A percentile compares a stretch with the other conserved stretches of the same genome.
Evolutionary conservation across 1,140 invertebrate genomes (phyloP).

Genomic region (Drosophila paulistorum): DNA sequence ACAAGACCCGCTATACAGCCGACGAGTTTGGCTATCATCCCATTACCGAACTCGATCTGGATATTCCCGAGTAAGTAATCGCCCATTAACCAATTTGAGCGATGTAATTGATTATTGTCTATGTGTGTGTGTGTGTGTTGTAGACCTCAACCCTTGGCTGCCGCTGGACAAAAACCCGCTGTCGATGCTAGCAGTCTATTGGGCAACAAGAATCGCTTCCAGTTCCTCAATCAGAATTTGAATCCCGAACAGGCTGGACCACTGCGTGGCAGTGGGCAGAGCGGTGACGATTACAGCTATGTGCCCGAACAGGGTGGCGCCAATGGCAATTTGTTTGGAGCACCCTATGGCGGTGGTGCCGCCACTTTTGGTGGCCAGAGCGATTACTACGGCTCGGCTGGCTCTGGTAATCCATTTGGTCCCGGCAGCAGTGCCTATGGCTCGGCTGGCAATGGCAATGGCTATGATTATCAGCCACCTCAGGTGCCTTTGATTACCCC

Average conservation of each 20-base stretch:
- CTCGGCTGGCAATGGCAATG: slow-evolving; percentile 44
- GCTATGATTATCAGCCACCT: slow-evolving; percentile 66
- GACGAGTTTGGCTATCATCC: slow-evolving; percentile 82
- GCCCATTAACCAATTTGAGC: not conserved
- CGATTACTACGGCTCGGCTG: slow-evolving; percentile 19
- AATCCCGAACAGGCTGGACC: slow-evolving; percentile 60
- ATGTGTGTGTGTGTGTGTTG: not conserved
- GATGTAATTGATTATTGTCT: not conserved
- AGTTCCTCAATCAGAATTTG: slow-evolving; percentile 75
- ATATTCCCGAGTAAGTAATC: slow-evolving; percentile 77
- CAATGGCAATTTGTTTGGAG: slow-evolving; percentile 31
- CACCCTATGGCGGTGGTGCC: slow-evolving; percentile 27
- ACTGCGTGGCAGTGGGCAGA: slow-evolving; percentile 72
- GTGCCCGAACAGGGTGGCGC: slow-evolving; percentile 23
- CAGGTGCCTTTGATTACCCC: slow-evolving; percentile 47
- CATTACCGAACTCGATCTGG: slow-evolving; percentile 80
- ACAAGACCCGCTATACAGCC: slow-evolving; percentile 83
- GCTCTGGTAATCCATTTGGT: slow-evolving; percentile 34
- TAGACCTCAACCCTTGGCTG: slow-evolving; percentile 63
- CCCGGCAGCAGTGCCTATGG: slow-evolving; percentile 35
- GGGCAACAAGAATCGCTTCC: slow-evolving; percentile 78
- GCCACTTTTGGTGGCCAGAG: not conserved
- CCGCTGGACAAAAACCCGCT: slow-evolving; percentile 45
- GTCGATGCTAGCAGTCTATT: slow-evolving; percentile 68
- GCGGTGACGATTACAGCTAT: slow-evolving; percentile 77